Evolutionary conservation across 2,797 vertebrate genomes (phyloP).

Genomic region (Pseudochirops corinnae): DNA sequence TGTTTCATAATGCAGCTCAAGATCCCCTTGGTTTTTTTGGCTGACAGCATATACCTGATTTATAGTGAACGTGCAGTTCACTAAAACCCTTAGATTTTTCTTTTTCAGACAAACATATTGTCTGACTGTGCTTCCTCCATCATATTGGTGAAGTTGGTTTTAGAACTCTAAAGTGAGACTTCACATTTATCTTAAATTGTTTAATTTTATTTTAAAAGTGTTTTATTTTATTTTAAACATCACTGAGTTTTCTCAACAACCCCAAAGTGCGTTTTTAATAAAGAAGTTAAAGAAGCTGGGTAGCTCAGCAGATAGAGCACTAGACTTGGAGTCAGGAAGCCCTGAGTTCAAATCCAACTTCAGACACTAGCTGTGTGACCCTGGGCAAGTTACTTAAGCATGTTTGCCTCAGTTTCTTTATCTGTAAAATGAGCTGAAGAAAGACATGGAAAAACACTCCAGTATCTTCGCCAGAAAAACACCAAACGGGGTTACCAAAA

Average conservation of each 20-base stretch:
- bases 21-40: background rate
- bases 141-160: background rate
- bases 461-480: background rate
- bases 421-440: background rate
- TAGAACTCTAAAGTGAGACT: background rate
- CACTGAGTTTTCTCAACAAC: background rate
- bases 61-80: background rate
- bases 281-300: background rate
- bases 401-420: background rate
- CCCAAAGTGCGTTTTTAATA: background rate
- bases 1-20: background rate
- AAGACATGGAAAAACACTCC: background rate
- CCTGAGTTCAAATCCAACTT: background rate
- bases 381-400: background rate
- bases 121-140: background rate
- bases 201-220: background rate
- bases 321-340: background rate
- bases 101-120: background rate
- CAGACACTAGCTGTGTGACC: background rate
- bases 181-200: background rate
- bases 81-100: background rate
- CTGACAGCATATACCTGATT: background rate
- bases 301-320: background rate
- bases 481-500: background rate
- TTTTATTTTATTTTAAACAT: background rate